These are phyloP conservation scores for Cyanoliseus patagonus DNA, from an alignment of 2,113 vertebrate genomes.

Conservation along the genomic window DNA sequence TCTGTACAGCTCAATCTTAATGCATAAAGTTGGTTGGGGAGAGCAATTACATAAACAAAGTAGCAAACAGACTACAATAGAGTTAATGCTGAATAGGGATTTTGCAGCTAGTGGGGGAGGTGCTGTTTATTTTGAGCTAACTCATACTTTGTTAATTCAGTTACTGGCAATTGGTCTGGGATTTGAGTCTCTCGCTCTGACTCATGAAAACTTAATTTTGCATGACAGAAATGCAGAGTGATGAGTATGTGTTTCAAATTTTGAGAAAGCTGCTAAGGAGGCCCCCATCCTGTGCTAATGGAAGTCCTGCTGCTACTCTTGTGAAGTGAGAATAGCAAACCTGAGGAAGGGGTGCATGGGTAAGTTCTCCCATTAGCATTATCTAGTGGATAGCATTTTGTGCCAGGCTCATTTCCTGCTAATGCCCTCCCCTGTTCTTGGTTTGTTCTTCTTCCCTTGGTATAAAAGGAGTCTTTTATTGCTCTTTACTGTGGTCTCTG, in stretches of 20 bases:
- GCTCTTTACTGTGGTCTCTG: rapidly evolving
- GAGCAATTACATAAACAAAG: background rate
- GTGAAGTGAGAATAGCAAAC: background rate
- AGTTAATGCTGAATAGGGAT: background rate
- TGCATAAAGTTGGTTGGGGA: background rate
- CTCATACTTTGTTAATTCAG: background rate
- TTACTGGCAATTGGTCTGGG: background rate
- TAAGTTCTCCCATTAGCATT: background rate
- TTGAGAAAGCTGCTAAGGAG: background rate
- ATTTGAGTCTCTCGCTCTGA: constrained; percentile 11
- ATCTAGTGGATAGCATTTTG: background rate
- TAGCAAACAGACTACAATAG: background rate
- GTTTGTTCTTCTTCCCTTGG: background rate
- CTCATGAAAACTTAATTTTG: constrained; percentile 22
- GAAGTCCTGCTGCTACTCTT: background rate
- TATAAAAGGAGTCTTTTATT: background rate
- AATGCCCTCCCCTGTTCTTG: background rate
- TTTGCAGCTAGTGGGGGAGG: background rate
- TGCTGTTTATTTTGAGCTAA: background rate
- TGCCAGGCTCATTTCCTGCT: background rate
- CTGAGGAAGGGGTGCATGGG: background rate
- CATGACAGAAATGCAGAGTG: background rate
- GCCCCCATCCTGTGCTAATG: constrained; percentile 27
- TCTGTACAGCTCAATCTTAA: background rate
- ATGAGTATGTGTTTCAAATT: background rate